Evolutionary conservation across 2,888 invertebrate genomes (phyloP).

Genomic region (Chrysolina oricalcia): DNA sequence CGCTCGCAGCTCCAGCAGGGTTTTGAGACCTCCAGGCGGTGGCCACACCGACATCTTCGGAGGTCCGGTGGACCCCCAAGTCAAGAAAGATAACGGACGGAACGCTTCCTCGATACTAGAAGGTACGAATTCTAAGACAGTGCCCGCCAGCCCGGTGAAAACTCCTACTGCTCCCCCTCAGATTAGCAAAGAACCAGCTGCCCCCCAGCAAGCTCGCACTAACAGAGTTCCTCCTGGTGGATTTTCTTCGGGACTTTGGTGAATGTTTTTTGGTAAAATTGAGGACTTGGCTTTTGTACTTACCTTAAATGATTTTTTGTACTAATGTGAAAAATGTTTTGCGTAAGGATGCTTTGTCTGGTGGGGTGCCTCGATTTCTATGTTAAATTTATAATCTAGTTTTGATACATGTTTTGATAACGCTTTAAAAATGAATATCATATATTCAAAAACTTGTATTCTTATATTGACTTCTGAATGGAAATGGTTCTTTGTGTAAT

Average conservation of each 20-base stretch:
- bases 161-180: slow-evolving; percentile 31
- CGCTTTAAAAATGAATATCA: slow-evolving; percentile 9
- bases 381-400: neutral
- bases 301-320: slow-evolving; percentile 4
- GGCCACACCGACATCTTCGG: slow-evolving; percentile 71
- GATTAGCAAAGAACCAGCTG: slow-evolving; percentile 37
- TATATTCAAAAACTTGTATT: neutral
- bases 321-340: neutral
- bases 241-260: slow-evolving; percentile 64
- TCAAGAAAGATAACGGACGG: slow-evolving; percentile 58
- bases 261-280: slow-evolving; percentile 51
- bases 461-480: neutral
- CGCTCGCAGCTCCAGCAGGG: slow-evolving; percentile 69
- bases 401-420: slow-evolving; percentile 3
- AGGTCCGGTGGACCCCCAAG: slow-evolving; percentile 52
- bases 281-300: slow-evolving; percentile 32
- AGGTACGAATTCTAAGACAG: slow-evolving; percentile 56
- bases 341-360: slow-evolving; percentile 7
- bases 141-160: slow-evolving; percentile 49
- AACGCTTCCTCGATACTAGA: slow-evolving; percentile 65
- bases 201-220: slow-evolving; percentile 48
- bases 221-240: slow-evolving; percentile 63
- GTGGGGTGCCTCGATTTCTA: neutral
- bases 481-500: slow-evolving; percentile 1
- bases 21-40: slow-evolving; percentile 73